These are phyloP conservation scores for Erebia aethiops DNA, from an alignment of 2,888 invertebrate genomes.

Conservation along the genomic window DNA sequence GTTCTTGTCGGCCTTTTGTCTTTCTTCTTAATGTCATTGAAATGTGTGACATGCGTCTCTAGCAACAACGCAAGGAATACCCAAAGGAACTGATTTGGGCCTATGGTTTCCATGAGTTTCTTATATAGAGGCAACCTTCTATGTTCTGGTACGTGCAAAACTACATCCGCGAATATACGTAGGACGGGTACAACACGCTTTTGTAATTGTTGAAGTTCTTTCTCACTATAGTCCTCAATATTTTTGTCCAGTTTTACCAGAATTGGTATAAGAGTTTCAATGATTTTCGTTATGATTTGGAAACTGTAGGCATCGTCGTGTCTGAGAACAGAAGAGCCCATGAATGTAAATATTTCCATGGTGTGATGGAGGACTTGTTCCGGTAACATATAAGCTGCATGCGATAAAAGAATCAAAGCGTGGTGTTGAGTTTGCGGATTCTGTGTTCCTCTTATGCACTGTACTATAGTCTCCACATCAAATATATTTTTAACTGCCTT, in stretches of 20 bases:
- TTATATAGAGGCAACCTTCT: conserved; percentile 91
- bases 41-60: conserved; percentile 86
- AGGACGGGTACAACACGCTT: conserved; percentile 86
- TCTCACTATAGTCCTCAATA: conserved; percentile 63
- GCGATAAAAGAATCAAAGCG: conserved; percentile 91
- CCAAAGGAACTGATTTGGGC: conserved; percentile 86
- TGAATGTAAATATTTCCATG: conserved; percentile 98
- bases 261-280: conserved; percentile 95
- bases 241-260: conserved; percentile 82
- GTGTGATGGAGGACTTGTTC: conserved; percentile 95
- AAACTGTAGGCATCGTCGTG: conserved; percentile 98
- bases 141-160: conserved; percentile 96
- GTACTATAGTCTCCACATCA: conserved; percentile 91
- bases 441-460: conserved; percentile 94
- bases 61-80: conserved; percentile 87
- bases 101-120: conserved; percentile 89
- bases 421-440: conserved; percentile 98
- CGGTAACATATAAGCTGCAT: conserved; percentile 90
- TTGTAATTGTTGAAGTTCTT: conserved; percentile 67
- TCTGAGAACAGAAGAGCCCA: conserved; percentile 95
- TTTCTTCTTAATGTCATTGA: conserved; percentile 73
- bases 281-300: conserved; percentile 94
- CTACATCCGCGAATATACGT: conserved; percentile 94
- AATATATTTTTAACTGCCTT: conserved; percentile 77
- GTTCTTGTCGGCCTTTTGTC: conserved; percentile 57